Base-by-base conservation (phyloP, 2,797 vertebrate genomes). In the Staurois parvus region DNA sequence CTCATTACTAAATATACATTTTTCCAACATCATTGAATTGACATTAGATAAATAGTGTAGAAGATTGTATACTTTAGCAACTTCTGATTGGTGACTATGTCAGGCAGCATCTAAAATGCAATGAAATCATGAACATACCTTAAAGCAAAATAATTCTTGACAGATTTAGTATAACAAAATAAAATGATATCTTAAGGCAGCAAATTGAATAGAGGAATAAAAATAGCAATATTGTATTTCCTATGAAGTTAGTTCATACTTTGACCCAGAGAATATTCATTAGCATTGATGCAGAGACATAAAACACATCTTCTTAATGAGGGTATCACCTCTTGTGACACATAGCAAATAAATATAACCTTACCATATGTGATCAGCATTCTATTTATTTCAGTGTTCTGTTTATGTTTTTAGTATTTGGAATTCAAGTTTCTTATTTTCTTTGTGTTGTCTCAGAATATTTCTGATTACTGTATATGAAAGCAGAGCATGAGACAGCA, bases 21-120 rank as follows among this genome's bases (percentile, higher is more conserved):
- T 77, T 81, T 83, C 69, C 48, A 45, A 77, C 67, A 81, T 42
- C 84, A 86, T 72, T 77, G 79, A 82, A 81, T 64, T 86, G 84
- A 86, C 79, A 81, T 81, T 86, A 77, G 79, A 76, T 85, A 70
- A 85, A 86, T 70, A 81, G 78, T 45, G 13, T 81, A 72, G 29
- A 45, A 72, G 29, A 76, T 70, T 64, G 81, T 24, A 72, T 73
- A 34, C 52, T 34, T 68, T 74, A 59, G 34, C 24, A 85, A 73
- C 48, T 66, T 79, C 76, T 85, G 69, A 79, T 85, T 79, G 76
- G 83, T 79, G 56, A 73, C 68, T 78, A 77, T 72, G 76, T 78
- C 83, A 64, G 76, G 28, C 76, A 73, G 56, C 68, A 84, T 84
- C 76, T 79, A 73, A 79, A 84, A 85, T 66, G 76, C 76, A 79